Percentiles rank a stretch among this genome's conserved stretches.
Conservation (phyloP, 1,140 invertebrate genomes). For the Drosophila simulans region DNA sequence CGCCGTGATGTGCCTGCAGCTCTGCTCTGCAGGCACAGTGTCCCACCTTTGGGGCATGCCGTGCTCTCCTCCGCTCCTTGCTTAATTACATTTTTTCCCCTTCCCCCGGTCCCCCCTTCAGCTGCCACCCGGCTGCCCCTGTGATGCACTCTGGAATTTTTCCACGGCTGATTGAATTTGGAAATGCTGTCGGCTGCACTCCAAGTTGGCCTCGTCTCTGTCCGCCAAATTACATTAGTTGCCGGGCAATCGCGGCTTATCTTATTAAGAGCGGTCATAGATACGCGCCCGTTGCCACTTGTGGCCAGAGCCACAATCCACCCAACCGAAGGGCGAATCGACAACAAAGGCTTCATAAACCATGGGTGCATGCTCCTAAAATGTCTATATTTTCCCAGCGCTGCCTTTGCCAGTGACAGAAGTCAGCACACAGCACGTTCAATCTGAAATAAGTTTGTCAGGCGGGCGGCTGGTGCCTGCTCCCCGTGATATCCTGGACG, state of each 20-base stretch:
- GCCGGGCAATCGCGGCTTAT: constrained; percentile 51
- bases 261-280: constrained; percentile 55
- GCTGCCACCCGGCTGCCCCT: not conserved
- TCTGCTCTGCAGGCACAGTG: not conserved
- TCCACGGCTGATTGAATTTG: constrained; percentile 73
- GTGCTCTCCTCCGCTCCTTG: constrained; percentile 9
- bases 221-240: constrained; percentile 65
- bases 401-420: not conserved
- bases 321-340: not conserved
- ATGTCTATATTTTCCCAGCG: too few relatives aligned
- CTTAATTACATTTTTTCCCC: constrained; percentile 51
- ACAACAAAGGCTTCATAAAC: too few relatives aligned
- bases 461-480: constrained; percentile 1
- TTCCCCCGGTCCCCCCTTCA: not conserved
- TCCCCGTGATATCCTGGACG: too few relatives aligned
- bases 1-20: too few relatives aligned
- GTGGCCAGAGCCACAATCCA: not conserved
- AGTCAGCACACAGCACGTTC: constrained; percentile 22
- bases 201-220: not conserved
- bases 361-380: too few relatives aligned
- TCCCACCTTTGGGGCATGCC: constrained; percentile 11
- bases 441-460: constrained; percentile 19
- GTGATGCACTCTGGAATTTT: constrained; percentile 26
- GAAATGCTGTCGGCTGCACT: constrained; percentile 54
- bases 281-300: not conserved